Evolutionary conservation across 2,113 vertebrate genomes (phyloP).

Genomic region (Xenopus borealis): DNA sequence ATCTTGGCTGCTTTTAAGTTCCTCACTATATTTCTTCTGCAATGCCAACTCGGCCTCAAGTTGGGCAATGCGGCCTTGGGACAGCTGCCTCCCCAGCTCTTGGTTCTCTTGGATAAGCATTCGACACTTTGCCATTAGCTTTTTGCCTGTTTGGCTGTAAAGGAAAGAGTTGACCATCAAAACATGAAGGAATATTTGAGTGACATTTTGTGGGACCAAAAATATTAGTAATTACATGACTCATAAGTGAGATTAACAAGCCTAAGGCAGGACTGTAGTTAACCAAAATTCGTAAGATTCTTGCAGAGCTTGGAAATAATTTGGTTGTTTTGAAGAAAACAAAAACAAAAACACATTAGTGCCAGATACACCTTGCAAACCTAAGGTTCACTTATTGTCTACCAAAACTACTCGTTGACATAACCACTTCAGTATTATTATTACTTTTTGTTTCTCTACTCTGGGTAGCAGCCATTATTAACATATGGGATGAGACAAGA

Average conservation of each 20-base stretch:
- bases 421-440: no score
- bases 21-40: conserved; percentile 99
- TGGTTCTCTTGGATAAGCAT: conserved; percentile 99
- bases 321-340: no score
- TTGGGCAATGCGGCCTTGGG: conserved; percentile 97
- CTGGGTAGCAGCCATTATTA: no score
- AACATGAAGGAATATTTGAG: conserved; percentile 68
- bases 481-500: no score
- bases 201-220: neutral
- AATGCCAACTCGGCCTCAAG: conserved; percentile 97
- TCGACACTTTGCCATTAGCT: conserved; percentile 99
- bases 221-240: neutral
- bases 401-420: no score
- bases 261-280: conserved; percentile 58
- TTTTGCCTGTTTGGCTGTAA: conserved; percentile 99
- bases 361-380: no score
- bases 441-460: no score
- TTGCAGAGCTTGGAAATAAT: no score
- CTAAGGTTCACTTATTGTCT: no score
- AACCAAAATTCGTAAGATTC: no score
- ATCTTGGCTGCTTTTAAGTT: conserved; percentile 99
- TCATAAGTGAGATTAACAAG: conserved; percentile 31
- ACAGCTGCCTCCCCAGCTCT: conserved; percentile 96
- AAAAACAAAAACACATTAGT: no score
- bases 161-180: conserved; percentile 97